phyloP scores from a whole-genome alignment of 2,888 invertebrate species.

The Arctia plantaginis region DNA sequence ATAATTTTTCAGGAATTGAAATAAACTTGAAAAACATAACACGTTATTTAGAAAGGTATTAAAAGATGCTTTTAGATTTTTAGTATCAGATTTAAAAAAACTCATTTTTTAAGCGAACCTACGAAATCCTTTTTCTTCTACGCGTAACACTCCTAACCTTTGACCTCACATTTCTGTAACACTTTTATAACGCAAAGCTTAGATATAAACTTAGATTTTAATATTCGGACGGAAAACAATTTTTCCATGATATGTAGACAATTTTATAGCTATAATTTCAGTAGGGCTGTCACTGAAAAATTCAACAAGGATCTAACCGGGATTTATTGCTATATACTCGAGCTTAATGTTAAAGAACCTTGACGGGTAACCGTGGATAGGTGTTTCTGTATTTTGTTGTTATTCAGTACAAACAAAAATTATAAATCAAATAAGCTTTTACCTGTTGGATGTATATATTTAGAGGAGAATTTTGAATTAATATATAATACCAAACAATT shows the following conservation, averaged over 20 bases:
- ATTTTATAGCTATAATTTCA: constrained; percentile 10
- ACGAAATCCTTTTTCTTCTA: background rate
- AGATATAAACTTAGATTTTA: background rate
- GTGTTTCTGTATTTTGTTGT: background rate
- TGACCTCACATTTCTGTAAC: background rate
- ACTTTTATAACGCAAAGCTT: background rate
- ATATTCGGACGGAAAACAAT: background rate
- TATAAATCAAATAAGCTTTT: constrained; percentile 13
- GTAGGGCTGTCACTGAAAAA: constrained; percentile 18
- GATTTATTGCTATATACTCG: constrained; percentile 21
- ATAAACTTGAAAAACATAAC: too few relatives aligned
- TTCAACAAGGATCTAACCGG: constrained; percentile 20
- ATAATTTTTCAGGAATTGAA: too few relatives aligned
- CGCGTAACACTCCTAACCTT: background rate
- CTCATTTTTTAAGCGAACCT: too few relatives aligned
- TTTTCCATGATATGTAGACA: background rate
- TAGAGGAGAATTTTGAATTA: constrained; percentile 2
- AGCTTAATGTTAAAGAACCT: constrained; percentile 13
- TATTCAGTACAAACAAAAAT: constrained; percentile 1
- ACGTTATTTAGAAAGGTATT: too few relatives aligned
- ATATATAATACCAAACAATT: background rate
- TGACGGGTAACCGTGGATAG: constrained; percentile 7
- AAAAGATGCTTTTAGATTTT: too few relatives aligned
- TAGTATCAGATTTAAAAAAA: too few relatives aligned
- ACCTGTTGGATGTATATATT: background rate